Evolutionary conservation across 2,797 vertebrate species (phyloP).

Genomic region (Aldrovandia affinis): DNA sequence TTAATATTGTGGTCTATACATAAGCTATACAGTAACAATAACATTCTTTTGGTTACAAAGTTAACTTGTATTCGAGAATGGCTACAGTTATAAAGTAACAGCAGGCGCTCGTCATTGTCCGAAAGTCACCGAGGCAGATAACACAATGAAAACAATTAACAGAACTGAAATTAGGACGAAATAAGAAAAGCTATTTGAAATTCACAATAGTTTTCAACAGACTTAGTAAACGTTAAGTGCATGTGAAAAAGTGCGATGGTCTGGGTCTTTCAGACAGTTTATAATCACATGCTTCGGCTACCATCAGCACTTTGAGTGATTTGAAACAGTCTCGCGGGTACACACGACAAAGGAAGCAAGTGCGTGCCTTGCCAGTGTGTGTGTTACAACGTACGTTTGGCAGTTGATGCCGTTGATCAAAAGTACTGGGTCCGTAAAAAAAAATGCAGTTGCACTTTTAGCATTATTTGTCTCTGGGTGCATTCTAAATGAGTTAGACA

Average conservation of each 20-base stretch:
- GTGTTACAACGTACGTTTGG: conserved; percentile 56
- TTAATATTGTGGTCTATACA: not conserved
- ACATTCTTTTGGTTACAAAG: not conserved
- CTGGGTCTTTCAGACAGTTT: conserved; percentile 9
- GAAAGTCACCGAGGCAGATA: conserved; percentile 15
- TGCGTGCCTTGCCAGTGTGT: conserved; percentile 60
- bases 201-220: not conserved
- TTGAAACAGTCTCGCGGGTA: conserved; percentile 74
- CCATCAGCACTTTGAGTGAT: conserved; percentile 57
- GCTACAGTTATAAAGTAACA: conserved; percentile 1
- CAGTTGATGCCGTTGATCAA: conserved; percentile 74
- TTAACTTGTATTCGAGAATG: not conserved
- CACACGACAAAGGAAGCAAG: conserved; percentile 82
- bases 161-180: not conserved
- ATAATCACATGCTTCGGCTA: conserved; percentile 17
- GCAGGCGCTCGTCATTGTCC: conserved; percentile 18
- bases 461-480: not conserved
- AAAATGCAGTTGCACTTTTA: not conserved
- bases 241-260: not conserved
- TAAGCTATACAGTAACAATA: not conserved
- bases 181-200: not conserved
- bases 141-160: conserved; percentile 18
- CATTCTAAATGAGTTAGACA: not conserved
- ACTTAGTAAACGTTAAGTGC: not conserved
- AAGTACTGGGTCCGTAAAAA: conserved; percentile 64